Base-by-base conservation (phyloP, 1,140 invertebrate species). In the Brachionus sp. region DNA sequence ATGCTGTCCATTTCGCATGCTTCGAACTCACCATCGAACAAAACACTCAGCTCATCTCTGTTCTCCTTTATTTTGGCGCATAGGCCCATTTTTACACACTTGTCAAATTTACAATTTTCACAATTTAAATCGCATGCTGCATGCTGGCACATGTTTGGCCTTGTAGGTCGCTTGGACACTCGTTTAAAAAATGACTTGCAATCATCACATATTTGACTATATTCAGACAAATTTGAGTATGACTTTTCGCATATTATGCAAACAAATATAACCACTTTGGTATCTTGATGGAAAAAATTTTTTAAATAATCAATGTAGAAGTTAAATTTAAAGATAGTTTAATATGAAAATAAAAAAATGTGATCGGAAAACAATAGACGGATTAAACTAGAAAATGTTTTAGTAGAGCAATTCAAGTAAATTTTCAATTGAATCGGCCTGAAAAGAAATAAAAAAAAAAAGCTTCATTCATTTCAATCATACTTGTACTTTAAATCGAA, bases 41-140 rank as follows among this genome's bases (percentile, higher is more conserved):
- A 25, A 16, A 29, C 29, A 29, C 46, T 39, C n/a, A 42, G 19
- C 13, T 75, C 42, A 44, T 42, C 19, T 23, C 44, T 75, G 39
- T 7, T 3, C 25, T 75, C 23, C 12, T 75, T 46, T 12, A 50
- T 25, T 16, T 46, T 46, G n/a, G 42, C 19, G 12, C 2, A 46
- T 9, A 75, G 19, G 12, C 70, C 70, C 2, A 46, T 12, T 75
- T 75, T 44, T 46, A 75, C 23, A 12, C 39, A 75, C 44, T 75
- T 75, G 25, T 75, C 70, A 46, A 44, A 75, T 75, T 75, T 75
- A 46, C 42, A 75, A 25, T 44, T 25, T 75, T 46, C 37, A 46
- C 70, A 75, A 12, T 75, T 44, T 46, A 75, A 44, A 33, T 75
- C 70, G 33, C 16, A 29, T 25, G 46, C 9, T 2, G 6, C 23